Evolutionary conservation across 2,888 invertebrate genomes (phyloP).

Genomic region (Spialia ferax): DNA sequence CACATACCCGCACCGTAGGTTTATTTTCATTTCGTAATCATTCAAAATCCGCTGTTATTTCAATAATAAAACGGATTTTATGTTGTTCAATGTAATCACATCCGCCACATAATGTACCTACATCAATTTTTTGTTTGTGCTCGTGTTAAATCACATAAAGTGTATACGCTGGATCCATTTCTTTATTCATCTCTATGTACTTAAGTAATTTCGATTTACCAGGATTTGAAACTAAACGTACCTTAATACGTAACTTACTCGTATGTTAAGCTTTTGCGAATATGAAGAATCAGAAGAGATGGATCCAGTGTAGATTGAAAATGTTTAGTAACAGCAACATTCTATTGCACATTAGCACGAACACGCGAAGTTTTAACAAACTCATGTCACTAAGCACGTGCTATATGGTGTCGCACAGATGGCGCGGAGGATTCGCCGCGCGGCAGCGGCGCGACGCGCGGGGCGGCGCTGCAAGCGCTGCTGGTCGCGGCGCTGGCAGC

Average conservation of each 20-base stretch:
- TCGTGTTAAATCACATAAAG: conserved; percentile 34
- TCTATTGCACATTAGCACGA: conserved; percentile 26
- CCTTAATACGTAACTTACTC: no score
- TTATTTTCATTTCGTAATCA: conserved; percentile 67
- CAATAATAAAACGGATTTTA: conserved; percentile 28
- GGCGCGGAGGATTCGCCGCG: conserved; percentile 54
- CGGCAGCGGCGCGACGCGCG: conserved; percentile 51
- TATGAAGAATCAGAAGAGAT: neutral
- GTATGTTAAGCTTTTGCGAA: no score
- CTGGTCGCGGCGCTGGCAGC: conserved; percentile 40
- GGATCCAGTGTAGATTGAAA: neutral
- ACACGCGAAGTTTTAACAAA: conserved; percentile 25
- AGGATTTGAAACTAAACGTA: no score
- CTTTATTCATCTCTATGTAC: neutral
- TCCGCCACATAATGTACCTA: conserved; percentile 26
- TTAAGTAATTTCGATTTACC: no score
- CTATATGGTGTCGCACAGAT: conserved; percentile 47
- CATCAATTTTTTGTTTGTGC: conserved; percentile 38
- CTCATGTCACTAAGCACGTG: conserved; percentile 22
- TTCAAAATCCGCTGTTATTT: conserved; percentile 50
- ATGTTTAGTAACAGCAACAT: neutral
- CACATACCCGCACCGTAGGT: conserved; percentile 81
- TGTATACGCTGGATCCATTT: conserved; percentile 31
- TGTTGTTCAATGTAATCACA: conserved; percentile 40
- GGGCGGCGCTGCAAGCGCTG: conserved; percentile 42